phyloP scores from a whole-genome alignment of 1,140 invertebrate genomes.

The Eriosoma lanigerum region DNA sequence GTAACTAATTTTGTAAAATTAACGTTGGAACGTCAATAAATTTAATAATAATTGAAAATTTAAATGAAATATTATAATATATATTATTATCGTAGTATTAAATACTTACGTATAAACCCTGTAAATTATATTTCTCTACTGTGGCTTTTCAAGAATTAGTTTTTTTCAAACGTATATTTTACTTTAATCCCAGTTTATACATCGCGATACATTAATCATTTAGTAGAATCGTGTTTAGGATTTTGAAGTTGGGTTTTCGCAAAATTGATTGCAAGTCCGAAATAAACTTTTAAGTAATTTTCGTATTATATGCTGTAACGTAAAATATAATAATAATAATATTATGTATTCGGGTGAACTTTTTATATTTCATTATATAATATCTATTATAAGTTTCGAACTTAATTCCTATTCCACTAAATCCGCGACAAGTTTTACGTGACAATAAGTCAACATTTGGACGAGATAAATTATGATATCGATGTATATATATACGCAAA shows the following conservation, averaged over 20 bases:
- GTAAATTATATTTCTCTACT: slow-evolving; percentile 5
- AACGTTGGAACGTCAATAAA: slow-evolving; percentile 9
- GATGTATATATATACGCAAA: too few relatives aligned
- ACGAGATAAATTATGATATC: too few relatives aligned
- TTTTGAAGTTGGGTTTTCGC: neutral
- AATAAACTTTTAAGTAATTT: neutral
- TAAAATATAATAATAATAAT: neutral
- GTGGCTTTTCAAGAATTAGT: neutral
- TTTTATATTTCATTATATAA: neutral
- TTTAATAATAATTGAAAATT: slow-evolving; percentile 15
- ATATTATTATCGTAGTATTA: slow-evolving; percentile 1
- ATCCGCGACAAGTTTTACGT: neutral
- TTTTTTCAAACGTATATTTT: neutral
- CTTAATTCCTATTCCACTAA: neutral
- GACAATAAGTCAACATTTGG: neutral
- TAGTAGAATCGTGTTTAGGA: slow-evolving; percentile 11
- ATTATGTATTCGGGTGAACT: neutral
- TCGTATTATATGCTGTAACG: neutral
- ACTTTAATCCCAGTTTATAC: slow-evolving; percentile 7
- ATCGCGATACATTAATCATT: slow-evolving; percentile 19
- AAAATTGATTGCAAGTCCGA: slow-evolving; percentile 14
- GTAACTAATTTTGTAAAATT: too few relatives aligned
- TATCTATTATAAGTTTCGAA: neutral
- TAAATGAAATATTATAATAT: neutral
- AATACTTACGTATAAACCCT: neutral